These are phyloP conservation scores for Thomomys bottae DNA, from an alignment of 2,113 vertebrate genomes.

Conservation along the genomic window DNA sequence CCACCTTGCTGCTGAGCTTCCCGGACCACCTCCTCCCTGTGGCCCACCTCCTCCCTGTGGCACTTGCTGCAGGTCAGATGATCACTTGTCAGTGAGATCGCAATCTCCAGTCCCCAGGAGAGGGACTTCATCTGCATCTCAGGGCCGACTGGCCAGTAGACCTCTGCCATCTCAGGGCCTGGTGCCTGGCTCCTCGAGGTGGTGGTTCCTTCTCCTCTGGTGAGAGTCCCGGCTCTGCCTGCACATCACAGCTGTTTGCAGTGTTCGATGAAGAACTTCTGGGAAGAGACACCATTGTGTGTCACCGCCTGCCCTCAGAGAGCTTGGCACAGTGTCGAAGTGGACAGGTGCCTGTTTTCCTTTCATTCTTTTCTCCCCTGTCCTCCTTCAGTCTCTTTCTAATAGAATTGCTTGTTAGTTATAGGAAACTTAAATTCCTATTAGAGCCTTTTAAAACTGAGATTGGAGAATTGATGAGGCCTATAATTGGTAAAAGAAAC, in stretches of 20 bases:
- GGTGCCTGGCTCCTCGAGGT: not conserved
- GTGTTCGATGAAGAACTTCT: not conserved
- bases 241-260: not conserved
- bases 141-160: not conserved
- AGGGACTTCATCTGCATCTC: not conserved
- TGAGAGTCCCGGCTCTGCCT: not conserved
- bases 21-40: not conserved
- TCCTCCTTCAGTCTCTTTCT: slow-evolving; percentile 45
- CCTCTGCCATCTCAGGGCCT: not conserved
- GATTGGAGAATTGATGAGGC: slow-evolving; percentile 79
- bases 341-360: not conserved
- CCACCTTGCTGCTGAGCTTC: not conserved
- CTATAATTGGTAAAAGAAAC: slow-evolving; percentile 80
- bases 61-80: not conserved
- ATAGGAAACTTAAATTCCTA: slow-evolving; percentile 77
- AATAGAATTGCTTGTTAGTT: slow-evolving; percentile 76
- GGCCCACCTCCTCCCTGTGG: not conserved
- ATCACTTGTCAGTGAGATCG: not conserved
- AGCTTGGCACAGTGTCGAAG: not conserved
- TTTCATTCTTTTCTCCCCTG: slow-evolving; percentile 41
- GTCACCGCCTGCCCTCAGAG: not conserved
- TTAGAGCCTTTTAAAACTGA: slow-evolving; percentile 72
- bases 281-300: not conserved
- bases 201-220: not conserved
- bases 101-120: not conserved